Conservation (phyloP, 2,797 vertebrate species). For the Aselliscus stoliczkanus region DNA sequence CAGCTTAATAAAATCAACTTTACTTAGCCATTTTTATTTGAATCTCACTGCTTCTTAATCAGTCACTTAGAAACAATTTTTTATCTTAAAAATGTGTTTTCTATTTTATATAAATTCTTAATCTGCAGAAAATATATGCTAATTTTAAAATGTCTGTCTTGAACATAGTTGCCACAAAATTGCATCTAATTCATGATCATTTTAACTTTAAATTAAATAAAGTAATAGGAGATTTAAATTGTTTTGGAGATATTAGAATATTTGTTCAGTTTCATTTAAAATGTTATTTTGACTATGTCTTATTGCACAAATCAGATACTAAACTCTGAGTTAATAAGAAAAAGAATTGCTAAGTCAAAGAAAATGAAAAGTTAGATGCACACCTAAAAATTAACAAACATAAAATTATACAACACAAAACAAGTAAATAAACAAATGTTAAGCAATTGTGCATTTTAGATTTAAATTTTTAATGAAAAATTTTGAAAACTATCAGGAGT, state of each 20-base stretch:
- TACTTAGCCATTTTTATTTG: neutral
- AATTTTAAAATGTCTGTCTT: neutral
- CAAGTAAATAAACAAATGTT: neutral
- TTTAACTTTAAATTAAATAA: neutral
- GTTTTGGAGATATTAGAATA: neutral
- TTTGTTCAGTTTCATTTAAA: neutral
- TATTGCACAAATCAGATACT: neutral
- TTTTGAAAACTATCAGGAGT: neutral
- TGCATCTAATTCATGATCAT: neutral
- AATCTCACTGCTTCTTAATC: neutral
- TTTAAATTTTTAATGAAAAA: neutral
- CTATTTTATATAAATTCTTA: neutral
- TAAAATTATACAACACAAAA: neutral
- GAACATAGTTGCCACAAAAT: neutral
- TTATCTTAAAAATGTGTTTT: neutral
- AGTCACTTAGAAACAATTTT: neutral
- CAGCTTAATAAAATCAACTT: neutral
- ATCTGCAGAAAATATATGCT: neutral
- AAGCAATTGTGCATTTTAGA: neutral
- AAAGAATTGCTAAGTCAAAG: neutral
- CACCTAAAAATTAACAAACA: neutral
- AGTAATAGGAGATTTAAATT: neutral
- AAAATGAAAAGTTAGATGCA: neutral
- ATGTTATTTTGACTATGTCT: neutral
- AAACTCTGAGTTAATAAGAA: constrained; percentile 4